Evolutionary conservation across 2,113 vertebrate genomes (phyloP).

Genomic region (Coryphaenoides rupestris): DNA sequence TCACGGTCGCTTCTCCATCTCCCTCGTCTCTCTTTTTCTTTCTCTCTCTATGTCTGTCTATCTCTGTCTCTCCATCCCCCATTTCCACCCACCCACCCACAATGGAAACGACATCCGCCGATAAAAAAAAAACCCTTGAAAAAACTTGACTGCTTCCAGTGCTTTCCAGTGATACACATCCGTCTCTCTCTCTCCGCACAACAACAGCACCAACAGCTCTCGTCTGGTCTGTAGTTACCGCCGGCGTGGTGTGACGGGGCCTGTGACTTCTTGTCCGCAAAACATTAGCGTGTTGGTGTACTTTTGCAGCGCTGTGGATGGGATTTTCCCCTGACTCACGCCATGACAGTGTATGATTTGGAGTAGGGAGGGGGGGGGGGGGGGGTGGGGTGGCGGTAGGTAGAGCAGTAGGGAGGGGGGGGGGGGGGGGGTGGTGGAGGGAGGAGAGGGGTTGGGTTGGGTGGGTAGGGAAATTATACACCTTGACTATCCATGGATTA

Average conservation of each 20-base stretch:
- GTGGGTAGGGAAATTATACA: slow-evolving; percentile 11
- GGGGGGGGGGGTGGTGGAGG: slow-evolving; percentile 2
- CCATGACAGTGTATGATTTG: slow-evolving; percentile 48
- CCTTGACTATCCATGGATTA: not conserved
- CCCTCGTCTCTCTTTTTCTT: too few species aligned
- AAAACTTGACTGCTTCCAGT: not conserved
- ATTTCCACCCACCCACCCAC: too few species aligned
- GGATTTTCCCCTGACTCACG: slow-evolving; percentile 51
- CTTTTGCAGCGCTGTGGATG: slow-evolving; percentile 24
- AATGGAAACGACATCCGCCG: too few species aligned
- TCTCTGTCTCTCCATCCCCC: too few species aligned
- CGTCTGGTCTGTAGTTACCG: slow-evolving; percentile 23
- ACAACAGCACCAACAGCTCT: not conserved
- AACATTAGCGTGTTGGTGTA: slow-evolving; percentile 36
- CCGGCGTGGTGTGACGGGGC: slow-evolving; percentile 26
- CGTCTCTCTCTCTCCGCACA: too few species aligned
- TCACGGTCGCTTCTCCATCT: too few species aligned
- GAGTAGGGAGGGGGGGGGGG: slow-evolving; percentile 34
- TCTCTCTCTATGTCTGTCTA: too few species aligned
- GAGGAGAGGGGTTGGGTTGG: not conserved
- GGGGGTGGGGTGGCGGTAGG: too few species aligned
- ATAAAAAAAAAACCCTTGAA: too few species aligned
- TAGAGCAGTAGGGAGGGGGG: not conserved
- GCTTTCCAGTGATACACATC: too few species aligned
- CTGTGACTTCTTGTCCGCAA: slow-evolving; percentile 32